Evolutionary conservation across 1,140 invertebrate species (phyloP).

Genomic region (Drosophila elegans): DNA sequence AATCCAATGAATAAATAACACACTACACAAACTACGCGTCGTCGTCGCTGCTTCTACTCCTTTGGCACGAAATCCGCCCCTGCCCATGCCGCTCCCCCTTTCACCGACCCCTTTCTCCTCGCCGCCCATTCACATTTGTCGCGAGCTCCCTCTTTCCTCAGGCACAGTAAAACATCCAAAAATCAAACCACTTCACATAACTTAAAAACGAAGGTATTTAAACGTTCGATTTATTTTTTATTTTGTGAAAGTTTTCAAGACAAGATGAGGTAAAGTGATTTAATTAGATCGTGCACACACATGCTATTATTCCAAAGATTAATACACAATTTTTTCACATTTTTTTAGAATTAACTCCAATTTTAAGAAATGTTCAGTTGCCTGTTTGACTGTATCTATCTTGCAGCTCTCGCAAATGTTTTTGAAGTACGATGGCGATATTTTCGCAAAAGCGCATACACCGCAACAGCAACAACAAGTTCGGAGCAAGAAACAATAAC

Average conservation of each 20-base stretch:
- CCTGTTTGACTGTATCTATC: conserved; percentile 11
- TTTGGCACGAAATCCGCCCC: conserved; percentile 50
- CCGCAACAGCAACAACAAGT: conserved; percentile 35
- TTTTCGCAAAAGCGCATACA: conserved; percentile 59
- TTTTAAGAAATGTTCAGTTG: background rate
- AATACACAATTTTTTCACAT: too few relatives aligned
- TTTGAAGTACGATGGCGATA: conserved; percentile 49
- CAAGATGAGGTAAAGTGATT: too few relatives aligned
- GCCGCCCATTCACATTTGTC: conserved; percentile 42
- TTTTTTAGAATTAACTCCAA: too few relatives aligned
- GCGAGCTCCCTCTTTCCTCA: conserved; percentile 9
- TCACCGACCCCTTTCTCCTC: conserved; percentile 5
- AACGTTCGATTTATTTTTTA: too few relatives aligned
- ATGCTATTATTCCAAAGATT: too few relatives aligned
- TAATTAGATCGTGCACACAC: too few relatives aligned
- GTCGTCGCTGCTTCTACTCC: conserved; percentile 48
- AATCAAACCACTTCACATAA: too few relatives aligned
- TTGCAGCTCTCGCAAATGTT: conserved; percentile 62
- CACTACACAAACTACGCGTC: conserved; percentile 53
- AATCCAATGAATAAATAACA: conserved; percentile 83
- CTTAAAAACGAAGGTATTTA: too few relatives aligned
- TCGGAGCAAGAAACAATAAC: conserved; percentile 13
- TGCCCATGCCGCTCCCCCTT: background rate
- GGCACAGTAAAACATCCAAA: conserved; percentile 3
- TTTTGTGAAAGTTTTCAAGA: too few relatives aligned